phyloP scores from a whole-genome alignment of 2,113 vertebrate species.

The Charadrius vociferus region DNA sequence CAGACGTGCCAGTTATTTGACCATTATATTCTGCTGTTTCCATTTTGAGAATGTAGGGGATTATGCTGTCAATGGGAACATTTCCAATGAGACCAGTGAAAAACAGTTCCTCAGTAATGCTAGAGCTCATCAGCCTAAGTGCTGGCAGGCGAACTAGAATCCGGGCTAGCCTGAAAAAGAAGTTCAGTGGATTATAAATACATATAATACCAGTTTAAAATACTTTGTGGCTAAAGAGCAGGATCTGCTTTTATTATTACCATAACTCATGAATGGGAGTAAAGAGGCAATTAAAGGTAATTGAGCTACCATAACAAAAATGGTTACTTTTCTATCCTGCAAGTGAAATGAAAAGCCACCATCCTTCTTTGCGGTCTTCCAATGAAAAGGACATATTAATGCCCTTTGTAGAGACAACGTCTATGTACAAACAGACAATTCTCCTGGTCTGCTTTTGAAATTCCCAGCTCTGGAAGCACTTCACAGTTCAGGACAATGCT shows the following conservation, averaged over 20 bases:
- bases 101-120: slow-evolving; percentile 97
- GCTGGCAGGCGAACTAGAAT: slow-evolving; percentile 95
- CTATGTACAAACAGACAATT: background rate
- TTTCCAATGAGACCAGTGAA: slow-evolving; percentile 98
- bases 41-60: slow-evolving; percentile 99
- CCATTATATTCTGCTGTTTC: slow-evolving; percentile 97
- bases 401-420: background rate
- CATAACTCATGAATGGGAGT: background rate
- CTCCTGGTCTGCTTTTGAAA: background rate
- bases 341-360: background rate
- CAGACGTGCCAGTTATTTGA: slow-evolving; percentile 86
- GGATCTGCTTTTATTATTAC: background rate
- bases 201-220: background rate
- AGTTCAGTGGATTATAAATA: slow-evolving; percentile 17
- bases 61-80: slow-evolving; percentile 98
- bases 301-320: background rate
- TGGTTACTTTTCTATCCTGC: background rate
- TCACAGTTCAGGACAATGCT: background rate
- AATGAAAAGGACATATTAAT: background rate
- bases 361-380: background rate
- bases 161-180: slow-evolving; percentile 86
- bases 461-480: background rate
- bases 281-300: background rate
- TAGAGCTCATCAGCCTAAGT: slow-evolving; percentile 95
- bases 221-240: background rate